Evolutionary conservation across 1,140 invertebrate species (phyloP), one percentile per base, ranked within the genome.

Genomic region (Laupala kohalensis): DNA sequence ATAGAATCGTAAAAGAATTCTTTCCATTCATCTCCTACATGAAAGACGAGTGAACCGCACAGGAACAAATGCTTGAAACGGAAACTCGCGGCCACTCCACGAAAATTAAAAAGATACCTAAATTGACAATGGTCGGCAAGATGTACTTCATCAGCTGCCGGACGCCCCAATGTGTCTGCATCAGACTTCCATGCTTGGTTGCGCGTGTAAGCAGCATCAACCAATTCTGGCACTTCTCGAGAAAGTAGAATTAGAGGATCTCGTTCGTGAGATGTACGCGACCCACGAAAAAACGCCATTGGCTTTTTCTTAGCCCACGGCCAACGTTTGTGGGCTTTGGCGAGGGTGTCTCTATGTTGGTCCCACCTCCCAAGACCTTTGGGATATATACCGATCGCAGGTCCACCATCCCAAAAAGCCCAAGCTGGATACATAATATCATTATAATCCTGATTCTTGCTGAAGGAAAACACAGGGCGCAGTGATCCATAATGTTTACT

Each of bases 171-270:
- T n/a, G 95, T 97, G 77, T 97, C 95, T 72, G 86, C 85, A 75
- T 93, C 88, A 29, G 95, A 97, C 80, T 94, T 97, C 96, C 96
- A 99, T 0, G 96, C 96, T 84, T 99, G 96, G 84, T 99, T 99
- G 81, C 97, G 98, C 0, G 96, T 98, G 80, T 97, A 98, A 73
- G 92, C 86, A 9, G 96, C 96, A 85, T 97, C 92, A 24, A 94
- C 89, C 63, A 98, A 78, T 3, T 93, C 83, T 19, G 93, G 89
- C 64, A 87, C 79, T 64, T 86, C 85, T 73, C 95, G 84, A 30
- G 95, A 96, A 2, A 99, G 80, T 63, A 95, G 80, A 71, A 99
- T 83, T n/a, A 98, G 82, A 66, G 92, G 86, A 83, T 99, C 96
- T 73, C 96, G 83, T 80, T 98, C 94, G 25, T 87, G 84, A 77